These are phyloP conservation scores for Sarcophilus harrisii DNA, from an alignment of 2,797 vertebrate species.

Conservation along the genomic window DNA sequence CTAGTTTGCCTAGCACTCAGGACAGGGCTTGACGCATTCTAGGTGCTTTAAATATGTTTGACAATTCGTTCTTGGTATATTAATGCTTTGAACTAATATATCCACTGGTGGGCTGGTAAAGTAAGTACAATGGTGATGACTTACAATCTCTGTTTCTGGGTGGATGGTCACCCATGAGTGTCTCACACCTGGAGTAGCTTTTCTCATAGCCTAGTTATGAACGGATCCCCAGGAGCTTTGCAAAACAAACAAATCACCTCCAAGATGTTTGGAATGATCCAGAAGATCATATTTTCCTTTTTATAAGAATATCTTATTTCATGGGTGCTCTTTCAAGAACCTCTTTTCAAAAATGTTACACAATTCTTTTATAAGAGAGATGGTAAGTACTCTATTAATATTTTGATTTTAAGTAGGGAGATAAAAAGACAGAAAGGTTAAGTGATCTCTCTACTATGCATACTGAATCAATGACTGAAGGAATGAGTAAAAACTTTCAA, in stretches of 20 bases:
- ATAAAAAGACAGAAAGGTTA: not conserved
- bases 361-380: not conserved
- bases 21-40: not conserved
- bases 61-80: not conserved
- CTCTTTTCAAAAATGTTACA: not conserved
- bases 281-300: not conserved
- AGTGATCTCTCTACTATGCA: not conserved
- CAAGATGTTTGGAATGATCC: not conserved
- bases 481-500: slow-evolving; percentile 53
- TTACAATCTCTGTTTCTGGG: not conserved
- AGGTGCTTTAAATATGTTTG: not conserved
- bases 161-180: not conserved
- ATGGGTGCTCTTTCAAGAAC: not conserved
- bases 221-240: not conserved
- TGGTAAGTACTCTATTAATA: not conserved
- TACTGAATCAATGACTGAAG: slow-evolving; percentile 33
- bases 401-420: not conserved
- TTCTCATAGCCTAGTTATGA: not conserved
- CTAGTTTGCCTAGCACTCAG: not conserved
- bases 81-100: not conserved
- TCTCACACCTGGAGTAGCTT: not conserved
- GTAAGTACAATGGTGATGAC: not conserved
- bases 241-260: not conserved
- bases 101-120: not conserved
- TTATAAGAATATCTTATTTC: not conserved